Evolutionary conservation across 2,797 vertebrate genomes (phyloP).

Genomic region (Mus spretus): DNA sequence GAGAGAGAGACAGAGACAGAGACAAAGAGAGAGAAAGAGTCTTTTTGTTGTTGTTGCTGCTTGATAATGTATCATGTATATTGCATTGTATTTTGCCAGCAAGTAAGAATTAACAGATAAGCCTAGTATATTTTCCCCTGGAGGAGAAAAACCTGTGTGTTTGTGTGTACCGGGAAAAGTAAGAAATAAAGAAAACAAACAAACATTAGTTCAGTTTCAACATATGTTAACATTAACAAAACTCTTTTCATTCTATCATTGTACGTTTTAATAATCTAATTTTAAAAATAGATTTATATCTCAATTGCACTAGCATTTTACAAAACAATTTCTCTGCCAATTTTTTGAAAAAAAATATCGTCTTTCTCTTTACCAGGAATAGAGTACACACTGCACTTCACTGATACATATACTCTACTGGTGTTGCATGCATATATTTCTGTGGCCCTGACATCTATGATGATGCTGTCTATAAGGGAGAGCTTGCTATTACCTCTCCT

Average conservation of each 20-base stretch:
- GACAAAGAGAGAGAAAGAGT: too few relatives aligned
- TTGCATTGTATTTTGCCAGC: neutral
- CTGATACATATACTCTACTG: neutral
- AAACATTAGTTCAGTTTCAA: conserved; percentile 74
- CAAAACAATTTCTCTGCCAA: conserved; percentile 58
- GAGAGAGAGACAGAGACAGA: too few relatives aligned
- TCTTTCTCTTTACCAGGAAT: conserved; percentile 13
- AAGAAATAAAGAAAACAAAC: conserved; percentile 79
- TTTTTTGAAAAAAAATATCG: neutral
- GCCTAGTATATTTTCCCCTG: conserved; percentile 38
- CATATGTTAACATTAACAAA: conserved; percentile 77
- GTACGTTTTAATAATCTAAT: conserved; percentile 74
- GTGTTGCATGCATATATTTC: neutral
- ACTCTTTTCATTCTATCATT: conserved; percentile 78
- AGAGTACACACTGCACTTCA: neutral
- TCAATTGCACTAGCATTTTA: conserved; percentile 48
- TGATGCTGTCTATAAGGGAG: neutral
- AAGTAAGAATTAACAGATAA: conserved; percentile 48
- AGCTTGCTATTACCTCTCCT: neutral
- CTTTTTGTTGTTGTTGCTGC: neutral
- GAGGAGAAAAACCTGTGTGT: conserved; percentile 65
- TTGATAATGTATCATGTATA: neutral
- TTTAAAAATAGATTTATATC: conserved; percentile 67
- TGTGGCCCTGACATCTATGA: neutral
- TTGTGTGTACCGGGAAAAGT: conserved; percentile 68